These are phyloP conservation scores for Origma solitaria DNA, from an alignment of 2,113 vertebrate species.

Conservation along the genomic window DNA sequence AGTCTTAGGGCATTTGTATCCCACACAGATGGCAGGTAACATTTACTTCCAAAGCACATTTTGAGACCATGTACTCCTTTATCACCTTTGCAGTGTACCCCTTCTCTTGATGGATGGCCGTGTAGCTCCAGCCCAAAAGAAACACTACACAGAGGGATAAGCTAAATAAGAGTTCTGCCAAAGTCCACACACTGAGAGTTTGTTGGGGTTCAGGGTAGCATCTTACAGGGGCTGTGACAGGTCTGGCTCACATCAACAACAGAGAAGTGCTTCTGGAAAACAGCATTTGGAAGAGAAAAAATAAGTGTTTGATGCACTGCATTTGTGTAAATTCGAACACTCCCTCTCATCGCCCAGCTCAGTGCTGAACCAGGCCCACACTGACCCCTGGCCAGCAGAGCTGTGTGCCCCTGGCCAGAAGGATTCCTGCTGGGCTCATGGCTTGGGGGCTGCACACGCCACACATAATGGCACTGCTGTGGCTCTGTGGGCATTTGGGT, in stretches of 20 bases:
- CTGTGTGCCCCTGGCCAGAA: not conserved
- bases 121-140: not conserved
- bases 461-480: not conserved
- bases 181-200: accelerated
- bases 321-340: not conserved
- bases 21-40: not conserved
- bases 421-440: not conserved
- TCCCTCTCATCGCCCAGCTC: not conserved
- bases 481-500: accelerated
- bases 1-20: not conserved
- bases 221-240: accelerated
- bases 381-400: not conserved
- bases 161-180: not conserved
- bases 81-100: not conserved
- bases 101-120: accelerated
- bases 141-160: not conserved
- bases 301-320: not conserved
- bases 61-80: not conserved
- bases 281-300: not conserved
- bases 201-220: not conserved
- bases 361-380: not conserved
- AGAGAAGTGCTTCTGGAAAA: not conserved
- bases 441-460: not conserved
- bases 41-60: not conserved
- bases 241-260: not conserved